Base-by-base conservation (phyloP, 2,888 invertebrate species). In the Spialia ferax region DNA sequence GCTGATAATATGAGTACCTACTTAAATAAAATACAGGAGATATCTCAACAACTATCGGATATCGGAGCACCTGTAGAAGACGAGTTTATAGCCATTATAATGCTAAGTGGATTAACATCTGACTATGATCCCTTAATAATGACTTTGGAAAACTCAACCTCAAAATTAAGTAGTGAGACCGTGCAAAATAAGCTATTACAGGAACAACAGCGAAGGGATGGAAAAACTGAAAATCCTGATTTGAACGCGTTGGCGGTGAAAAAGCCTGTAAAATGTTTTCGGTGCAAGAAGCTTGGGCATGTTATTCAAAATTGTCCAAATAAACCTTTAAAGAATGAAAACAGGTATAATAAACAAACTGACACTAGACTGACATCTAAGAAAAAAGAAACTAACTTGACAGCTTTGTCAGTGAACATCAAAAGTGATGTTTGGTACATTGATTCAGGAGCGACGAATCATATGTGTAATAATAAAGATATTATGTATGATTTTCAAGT, bases 401-500 rank as follows among this genome's bases (percentile, higher is more conserved):
- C 45, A 7, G 45, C 45, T 8, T 45, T 52, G 13, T 22, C 52
- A 23, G 52, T 52, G n/a, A 52, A 52, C 20, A 23, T 52, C 52
- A 52, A 7, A 4, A 23, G 23, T 23, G 52, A 52, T 52, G 52
- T 52, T 2, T 52, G 52, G 52, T 52, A 23, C 8, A 23, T 52
- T 6, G 52, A 52, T 10, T 23, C 22, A 23, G 52, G 52, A 23
- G 52, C 52, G 23, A 52, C 52, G 13, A 52, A 52, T 52, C 52
- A 52, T 23, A 52, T 52, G 52, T 52, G 52, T 11, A 52, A 23
- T 23, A 52, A 52, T n/a, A 52, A 23, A 11, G 13, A 22, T 23
- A 23, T 52, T 5, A 52, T 52, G 52, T 52, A 23, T 52, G 52
- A 52, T 4, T 23, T 52, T 52, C 22, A 23, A 45, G 45, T 18